Percentiles rank a stretch among this genome's conserved stretches.
Conservation (phyloP, 2,113 vertebrate genomes). For the Himantopus leucocephalus region DNA sequence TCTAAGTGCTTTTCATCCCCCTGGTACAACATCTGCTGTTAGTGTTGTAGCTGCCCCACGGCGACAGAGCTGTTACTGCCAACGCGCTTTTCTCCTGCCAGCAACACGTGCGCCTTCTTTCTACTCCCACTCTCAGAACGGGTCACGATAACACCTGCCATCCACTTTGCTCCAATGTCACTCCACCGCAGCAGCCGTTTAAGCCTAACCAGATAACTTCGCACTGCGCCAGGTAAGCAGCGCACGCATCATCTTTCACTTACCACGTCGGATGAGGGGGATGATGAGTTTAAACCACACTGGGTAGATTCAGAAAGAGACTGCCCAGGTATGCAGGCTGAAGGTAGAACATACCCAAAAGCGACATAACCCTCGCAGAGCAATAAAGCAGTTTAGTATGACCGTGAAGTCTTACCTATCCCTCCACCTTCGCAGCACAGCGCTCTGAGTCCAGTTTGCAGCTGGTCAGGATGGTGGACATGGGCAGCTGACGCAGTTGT, state of each 20-base stretch:
- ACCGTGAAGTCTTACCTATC: background rate
- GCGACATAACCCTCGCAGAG: background rate
- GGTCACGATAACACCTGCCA: rapidly evolving
- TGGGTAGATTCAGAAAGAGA: background rate
- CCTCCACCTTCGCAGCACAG: background rate
- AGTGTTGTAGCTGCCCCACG: rapidly evolving
- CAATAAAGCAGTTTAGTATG: background rate
- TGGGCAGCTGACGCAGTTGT: rapidly evolving
- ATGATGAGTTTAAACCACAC: background rate
- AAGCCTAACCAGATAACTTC: background rate
- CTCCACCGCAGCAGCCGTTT: background rate
- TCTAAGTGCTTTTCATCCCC: background rate
- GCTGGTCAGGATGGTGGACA: background rate
- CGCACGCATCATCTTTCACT: background rate
- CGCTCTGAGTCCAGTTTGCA: rapidly evolving
- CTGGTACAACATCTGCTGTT: background rate
- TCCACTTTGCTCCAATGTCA: background rate
- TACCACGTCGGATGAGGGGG: background rate
- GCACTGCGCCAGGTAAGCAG: background rate
- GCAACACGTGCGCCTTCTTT: rapidly evolving
- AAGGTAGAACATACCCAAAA: background rate
- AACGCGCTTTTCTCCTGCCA: rapidly evolving
- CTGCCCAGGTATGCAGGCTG: too few relatives aligned
- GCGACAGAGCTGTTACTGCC: background rate
- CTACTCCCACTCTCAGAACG: background rate